A percentile compares a stretch with the other conserved stretches of the same genome.
These are phyloP conservation scores for Sinocyclocheilus maitianheensis DNA, from an alignment of 2,113 vertebrate genomes.

Conservation along the genomic window DNA sequence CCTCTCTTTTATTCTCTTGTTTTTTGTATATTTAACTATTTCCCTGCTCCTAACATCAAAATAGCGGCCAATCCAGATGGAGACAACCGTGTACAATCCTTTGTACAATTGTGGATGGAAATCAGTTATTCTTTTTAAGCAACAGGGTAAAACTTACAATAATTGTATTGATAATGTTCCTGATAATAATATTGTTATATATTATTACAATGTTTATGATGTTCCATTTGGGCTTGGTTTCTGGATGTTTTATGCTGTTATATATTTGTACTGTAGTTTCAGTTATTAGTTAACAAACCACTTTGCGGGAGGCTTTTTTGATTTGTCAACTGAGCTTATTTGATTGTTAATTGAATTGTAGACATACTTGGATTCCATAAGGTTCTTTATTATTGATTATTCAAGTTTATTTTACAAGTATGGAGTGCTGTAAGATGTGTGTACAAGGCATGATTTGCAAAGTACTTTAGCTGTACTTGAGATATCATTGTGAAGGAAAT, in stretches of 20 bases:
- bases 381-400: constrained; percentile 71
- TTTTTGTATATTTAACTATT: constrained; percentile 54
- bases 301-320: constrained; percentile 68
- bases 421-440: constrained; percentile 74
- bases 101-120: constrained; percentile 74
- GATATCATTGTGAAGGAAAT: constrained; percentile 65
- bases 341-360: constrained; percentile 50
- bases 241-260: constrained; percentile 74
- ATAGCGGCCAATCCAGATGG: constrained; percentile 64
- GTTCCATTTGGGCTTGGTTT: constrained; percentile 75
- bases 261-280: constrained; percentile 76
- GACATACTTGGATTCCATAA: constrained; percentile 65
- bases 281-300: constrained; percentile 74
- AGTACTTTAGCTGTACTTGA: constrained; percentile 71
- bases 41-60: constrained; percentile 72
- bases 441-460: constrained; percentile 77
- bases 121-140: constrained; percentile 74
- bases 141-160: constrained; percentile 82
- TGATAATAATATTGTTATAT: constrained; percentile 75
- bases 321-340: constrained; percentile 46
- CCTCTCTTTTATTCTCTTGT: constrained; percentile 44
- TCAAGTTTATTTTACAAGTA: constrained; percentile 68
- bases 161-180: constrained; percentile 78
- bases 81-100: constrained; percentile 53
- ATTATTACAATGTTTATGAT: constrained; percentile 78